Evolutionary conservation across 2,888 invertebrate genomes (phyloP).

Genomic region (Apotomis betuletana): DNA sequence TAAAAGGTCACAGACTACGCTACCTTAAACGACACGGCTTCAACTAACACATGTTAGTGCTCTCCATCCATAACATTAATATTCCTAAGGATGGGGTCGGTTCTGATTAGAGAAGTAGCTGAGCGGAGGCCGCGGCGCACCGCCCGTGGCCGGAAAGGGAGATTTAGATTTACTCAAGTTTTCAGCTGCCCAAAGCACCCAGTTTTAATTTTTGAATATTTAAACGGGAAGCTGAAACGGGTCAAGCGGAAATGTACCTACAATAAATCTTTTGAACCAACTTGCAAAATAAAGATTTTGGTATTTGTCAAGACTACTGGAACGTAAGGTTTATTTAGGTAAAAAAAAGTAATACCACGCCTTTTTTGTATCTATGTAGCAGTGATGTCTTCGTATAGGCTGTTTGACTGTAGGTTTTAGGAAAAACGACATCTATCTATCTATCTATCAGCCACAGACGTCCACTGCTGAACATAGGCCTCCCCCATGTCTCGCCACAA

Average conservation of each 20-base stretch:
- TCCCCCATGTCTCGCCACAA: no score
- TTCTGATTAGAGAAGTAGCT: constrained; percentile 54
- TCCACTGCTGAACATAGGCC: no score
- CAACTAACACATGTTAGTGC: background rate
- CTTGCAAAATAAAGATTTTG: constrained; percentile 16
- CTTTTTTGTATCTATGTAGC: no score
- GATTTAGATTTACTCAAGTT: constrained; percentile 69
- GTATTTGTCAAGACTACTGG: constrained; percentile 2
- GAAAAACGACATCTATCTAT: no score
- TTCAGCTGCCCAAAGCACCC: constrained; percentile 59
- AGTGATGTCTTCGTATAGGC: no score
- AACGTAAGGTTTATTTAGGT: background rate
- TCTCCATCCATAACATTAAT: constrained; percentile 30
- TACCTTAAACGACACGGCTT: no score
- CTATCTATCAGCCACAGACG: no score
- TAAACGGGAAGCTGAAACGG: constrained; percentile 32
- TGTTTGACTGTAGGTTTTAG: no score
- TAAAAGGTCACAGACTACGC: no score
- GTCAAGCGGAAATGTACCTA: constrained; percentile 45
- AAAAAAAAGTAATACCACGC: no score
- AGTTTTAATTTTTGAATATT: constrained; percentile 55
- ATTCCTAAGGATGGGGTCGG: constrained; percentile 49
- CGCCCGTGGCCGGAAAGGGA: constrained; percentile 70
- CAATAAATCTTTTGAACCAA: constrained; percentile 34
- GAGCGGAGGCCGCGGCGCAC: constrained; percentile 45